Evolutionary conservation across 2,888 invertebrate species (phyloP), one percentile per base, ranked within the genome.

Genomic region (Cheilosia variabilis): DNA sequence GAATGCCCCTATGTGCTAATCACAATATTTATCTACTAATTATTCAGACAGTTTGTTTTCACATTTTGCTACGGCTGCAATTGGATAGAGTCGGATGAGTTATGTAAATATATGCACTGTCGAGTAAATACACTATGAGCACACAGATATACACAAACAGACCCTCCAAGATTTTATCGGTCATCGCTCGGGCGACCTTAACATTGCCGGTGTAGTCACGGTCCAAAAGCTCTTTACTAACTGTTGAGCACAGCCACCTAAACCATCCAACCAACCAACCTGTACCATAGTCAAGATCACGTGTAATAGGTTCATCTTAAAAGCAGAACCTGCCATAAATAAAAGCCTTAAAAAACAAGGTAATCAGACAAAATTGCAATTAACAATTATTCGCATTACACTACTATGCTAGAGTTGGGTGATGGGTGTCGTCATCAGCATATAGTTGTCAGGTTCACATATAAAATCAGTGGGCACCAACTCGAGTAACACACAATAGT

Each of bases 381-480:
- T 15, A 17, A 19, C 41, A 58, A 27, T 58, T 37, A 37, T 22
- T 24, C 2, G 15, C 41, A n/a, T 7, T 24, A 22, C 15, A n/a
- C n/a, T 27, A 27, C 19, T 34, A 22, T 5, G 24, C 37, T 22
- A 17, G 37, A 15, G 22, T 53, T 41, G n/a, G 37, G 4, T 47
- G 22, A 41, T 52, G n/a, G 37, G 4, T 47, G 41, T 41, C 41
- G 63, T 66, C 65, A 41, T 52, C 65, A 19, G n/a, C 45, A 9
- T n/a, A 19, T 37, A 19, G 52, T 41, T 53, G 41, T 27, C 37
- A 6, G 10, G n/a, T 27, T 52, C 37, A 52, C 41, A 66, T 66
- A 66, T 66, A 66, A 66, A 52, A 31, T n/a, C 37, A 37, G 37
- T 2, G 37, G 5, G 6, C 24, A n/a, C 9, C 37, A n/a, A 24